These are phyloP conservation scores for Polypedilum vanderplanki DNA, from an alignment of 1,140 invertebrate genomes.

Conservation along the genomic window DNA sequence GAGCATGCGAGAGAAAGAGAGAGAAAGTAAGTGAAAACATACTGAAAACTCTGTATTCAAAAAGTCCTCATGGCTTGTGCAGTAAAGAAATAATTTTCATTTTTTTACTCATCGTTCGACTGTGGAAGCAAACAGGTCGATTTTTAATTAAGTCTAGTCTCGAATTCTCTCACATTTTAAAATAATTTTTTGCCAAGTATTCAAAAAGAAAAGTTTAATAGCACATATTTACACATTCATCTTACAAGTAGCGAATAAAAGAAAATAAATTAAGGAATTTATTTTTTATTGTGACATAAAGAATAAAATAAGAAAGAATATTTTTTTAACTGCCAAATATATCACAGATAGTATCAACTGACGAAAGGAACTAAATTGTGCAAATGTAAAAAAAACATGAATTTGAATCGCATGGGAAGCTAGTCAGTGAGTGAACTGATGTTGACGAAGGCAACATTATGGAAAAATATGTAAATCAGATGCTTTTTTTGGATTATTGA, in stretches of 20 bases:
- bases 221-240: background rate
- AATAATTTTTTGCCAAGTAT: slow-evolving; percentile 7
- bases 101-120: background rate
- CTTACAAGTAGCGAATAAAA: background rate
- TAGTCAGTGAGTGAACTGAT: background rate
- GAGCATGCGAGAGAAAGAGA: background rate
- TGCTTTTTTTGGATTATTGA: background rate
- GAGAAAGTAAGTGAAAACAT: too few relatives aligned
- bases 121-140: slow-evolving; percentile 1
- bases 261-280: background rate
- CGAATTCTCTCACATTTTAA: background rate
- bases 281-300: background rate
- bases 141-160: slow-evolving; percentile 16
- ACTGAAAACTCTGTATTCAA: too few relatives aligned
- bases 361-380: background rate
- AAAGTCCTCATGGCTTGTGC: background rate
- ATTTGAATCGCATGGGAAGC: background rate
- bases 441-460: background rate
- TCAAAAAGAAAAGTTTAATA: background rate
- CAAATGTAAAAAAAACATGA: background rate
- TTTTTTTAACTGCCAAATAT: background rate
- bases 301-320: too few relatives aligned
- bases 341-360: background rate
- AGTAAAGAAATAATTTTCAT: background rate
- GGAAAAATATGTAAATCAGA: background rate